Evolutionary conservation across 64 coral and sea anemone species (phyloP), one percentile per base, ranked within the genome.

Genomic region (Orbicella faveolata): DNA sequence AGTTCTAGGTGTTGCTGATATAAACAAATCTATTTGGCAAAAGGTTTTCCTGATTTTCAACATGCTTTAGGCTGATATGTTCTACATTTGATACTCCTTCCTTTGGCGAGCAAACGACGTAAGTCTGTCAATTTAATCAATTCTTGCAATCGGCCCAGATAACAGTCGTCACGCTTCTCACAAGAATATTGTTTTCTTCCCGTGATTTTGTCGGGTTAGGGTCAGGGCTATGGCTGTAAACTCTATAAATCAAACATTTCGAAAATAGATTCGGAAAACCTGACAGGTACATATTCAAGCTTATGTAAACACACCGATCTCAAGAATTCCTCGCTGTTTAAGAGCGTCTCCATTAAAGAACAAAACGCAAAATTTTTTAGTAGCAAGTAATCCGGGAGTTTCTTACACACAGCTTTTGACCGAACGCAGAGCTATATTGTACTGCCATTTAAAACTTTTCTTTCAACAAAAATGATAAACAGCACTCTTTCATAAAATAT

Each of bases 401-500:
- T 85, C 2, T 2, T 6, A 48, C 44, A 48, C 44, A 48, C 44
- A 6, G 44, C 44, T 48, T 48, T 6, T 48, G 44, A 48, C 44
- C 7, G 44, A 48, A 48, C 3, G 44, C 44, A 48, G 44, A 6
- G 44, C 4, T 6, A 67, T 85, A 69, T 85, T 70, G 36, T 85
- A 85, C 44, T 41, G 82, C 36, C 63, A 85, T 39, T 34, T 85
- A 70, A 39, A 66, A 39, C 48, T 62, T 85, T 66, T 85, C 35
- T 66, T 66, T 85, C 82, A 68, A 85, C 15, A 85, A 67, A 67
- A 39, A 34, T 39, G 68, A 61, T 85, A 67, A 66, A 30, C 81
- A 84, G 82, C 44, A 85, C 82, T 66, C 82, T 70, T 85, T 66
- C 82, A 85, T 85, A 67, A 37, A 85, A 85, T 44, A 69, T 85